These are phyloP conservation scores for Engraulis encrasicolus DNA, from an alignment of 2,113 vertebrate genomes.

Conservation along the genomic window DNA sequence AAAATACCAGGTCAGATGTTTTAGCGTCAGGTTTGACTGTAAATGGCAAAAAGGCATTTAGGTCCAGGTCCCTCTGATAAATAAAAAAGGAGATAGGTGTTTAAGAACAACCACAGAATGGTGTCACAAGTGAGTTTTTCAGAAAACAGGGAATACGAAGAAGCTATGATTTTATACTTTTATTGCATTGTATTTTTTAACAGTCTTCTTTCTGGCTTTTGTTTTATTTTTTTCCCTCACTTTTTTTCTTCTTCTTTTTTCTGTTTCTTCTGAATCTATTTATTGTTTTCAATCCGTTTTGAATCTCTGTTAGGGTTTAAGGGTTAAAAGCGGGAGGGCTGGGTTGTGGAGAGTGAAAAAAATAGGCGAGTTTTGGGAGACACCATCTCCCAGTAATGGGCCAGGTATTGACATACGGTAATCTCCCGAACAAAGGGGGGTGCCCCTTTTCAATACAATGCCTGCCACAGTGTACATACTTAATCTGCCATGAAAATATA, in stretches of 20 bases:
- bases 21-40: conserved; percentile 1
- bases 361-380: neutral
- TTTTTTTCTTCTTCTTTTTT: neutral
- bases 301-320: neutral
- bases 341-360: neutral
- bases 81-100: conserved; percentile 24
- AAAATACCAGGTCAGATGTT: conserved; percentile 26
- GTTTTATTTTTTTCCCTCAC: too few relatives aligned
- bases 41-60: neutral
- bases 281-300: conserved; percentile 44
- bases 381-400: neutral
- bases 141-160: conserved; percentile 23
- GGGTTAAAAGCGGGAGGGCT: neutral
- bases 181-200: conserved; percentile 32
- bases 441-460: neutral
- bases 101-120: neutral
- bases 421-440: neutral
- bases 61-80: conserved; percentile 32
- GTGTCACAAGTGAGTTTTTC: neutral
- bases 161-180: conserved; percentile 23
- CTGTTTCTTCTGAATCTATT: conserved; percentile 47
- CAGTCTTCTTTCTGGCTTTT: neutral
- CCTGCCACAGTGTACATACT: conserved; percentile 4
- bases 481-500: neutral
- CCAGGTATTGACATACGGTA: neutral